Conservation (phyloP, 2,888 invertebrate genomes). For the Cheilosia pagana region DNA sequence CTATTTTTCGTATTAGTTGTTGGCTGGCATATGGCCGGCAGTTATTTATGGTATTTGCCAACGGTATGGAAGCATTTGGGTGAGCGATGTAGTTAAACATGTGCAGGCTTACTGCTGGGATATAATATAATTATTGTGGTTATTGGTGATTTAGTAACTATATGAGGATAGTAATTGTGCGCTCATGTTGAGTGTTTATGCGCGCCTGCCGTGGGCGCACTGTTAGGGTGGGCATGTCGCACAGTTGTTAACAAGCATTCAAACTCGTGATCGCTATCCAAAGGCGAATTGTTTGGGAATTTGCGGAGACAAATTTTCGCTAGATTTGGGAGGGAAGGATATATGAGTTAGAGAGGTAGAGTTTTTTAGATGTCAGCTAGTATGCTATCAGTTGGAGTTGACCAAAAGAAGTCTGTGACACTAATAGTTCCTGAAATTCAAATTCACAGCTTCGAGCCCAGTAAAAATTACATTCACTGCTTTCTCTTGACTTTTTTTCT, state of each 20-base stretch:
- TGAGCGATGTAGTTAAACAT: constrained; percentile 20
- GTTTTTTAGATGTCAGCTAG: too few species aligned
- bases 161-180: constrained; percentile 46
- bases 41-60: constrained; percentile 64
- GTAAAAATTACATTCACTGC: too few species aligned
- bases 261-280: constrained; percentile 14
- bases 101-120: constrained; percentile 1
- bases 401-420: too few species aligned
- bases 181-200: constrained; percentile 55
- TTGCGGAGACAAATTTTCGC: neutral
- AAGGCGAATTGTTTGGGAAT: neutral
- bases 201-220: constrained; percentile 15
- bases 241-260: constrained; percentile 47
- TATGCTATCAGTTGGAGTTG: too few species aligned
- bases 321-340: too few species aligned
- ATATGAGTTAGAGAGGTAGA: too few species aligned
- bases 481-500: too few species aligned
- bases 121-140: constrained; percentile 52
- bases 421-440: too few species aligned
- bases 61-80: constrained; percentile 14
- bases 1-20: constrained; percentile 52
- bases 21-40: constrained; percentile 48
- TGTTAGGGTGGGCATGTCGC: constrained; percentile 44
- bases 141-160: constrained; percentile 65
- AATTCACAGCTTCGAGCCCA: too few species aligned